phyloP scores from a whole-genome alignment of 2,888 invertebrate species.

The Latrodectus elegans region DNA sequence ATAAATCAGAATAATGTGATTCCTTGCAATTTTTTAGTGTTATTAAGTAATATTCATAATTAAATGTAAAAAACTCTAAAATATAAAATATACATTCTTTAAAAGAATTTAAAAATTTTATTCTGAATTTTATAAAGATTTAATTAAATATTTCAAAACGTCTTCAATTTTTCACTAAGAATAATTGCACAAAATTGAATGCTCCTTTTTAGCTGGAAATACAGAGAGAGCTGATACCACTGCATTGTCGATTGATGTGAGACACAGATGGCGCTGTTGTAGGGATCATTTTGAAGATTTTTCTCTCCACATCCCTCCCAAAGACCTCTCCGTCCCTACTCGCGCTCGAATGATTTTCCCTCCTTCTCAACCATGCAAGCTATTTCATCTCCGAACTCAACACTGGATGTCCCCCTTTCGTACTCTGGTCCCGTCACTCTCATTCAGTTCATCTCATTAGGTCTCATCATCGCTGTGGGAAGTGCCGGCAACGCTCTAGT shows the following conservation, averaged over 20 bases:
- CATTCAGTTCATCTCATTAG: conserved; percentile 65
- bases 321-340: conserved; percentile 39
- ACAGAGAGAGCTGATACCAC: neutral
- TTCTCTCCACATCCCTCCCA: conserved; percentile 42
- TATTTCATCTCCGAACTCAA: neutral
- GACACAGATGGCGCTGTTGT: conserved; percentile 39
- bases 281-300: neutral
- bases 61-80: too few relatives aligned
- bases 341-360: conserved; percentile 20
- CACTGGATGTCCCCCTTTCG: neutral
- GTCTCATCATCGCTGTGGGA: conserved; percentile 63
- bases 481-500: conserved; percentile 63
- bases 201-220: neutral
- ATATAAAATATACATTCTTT: too few relatives aligned
- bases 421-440: conserved; percentile 28
- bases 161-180: too few relatives aligned
- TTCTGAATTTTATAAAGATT: too few relatives aligned
- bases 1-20: too few relatives aligned
- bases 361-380: conserved; percentile 29
- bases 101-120: too few relatives aligned
- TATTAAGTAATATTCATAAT: too few relatives aligned
- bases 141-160: too few relatives aligned
- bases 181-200: too few relatives aligned
- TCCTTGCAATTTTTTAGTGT: too few relatives aligned
- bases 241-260: conserved; percentile 5